Conservation (phyloP, 2,888 invertebrate genomes). For the Alviniconcha strummeri region DNA sequence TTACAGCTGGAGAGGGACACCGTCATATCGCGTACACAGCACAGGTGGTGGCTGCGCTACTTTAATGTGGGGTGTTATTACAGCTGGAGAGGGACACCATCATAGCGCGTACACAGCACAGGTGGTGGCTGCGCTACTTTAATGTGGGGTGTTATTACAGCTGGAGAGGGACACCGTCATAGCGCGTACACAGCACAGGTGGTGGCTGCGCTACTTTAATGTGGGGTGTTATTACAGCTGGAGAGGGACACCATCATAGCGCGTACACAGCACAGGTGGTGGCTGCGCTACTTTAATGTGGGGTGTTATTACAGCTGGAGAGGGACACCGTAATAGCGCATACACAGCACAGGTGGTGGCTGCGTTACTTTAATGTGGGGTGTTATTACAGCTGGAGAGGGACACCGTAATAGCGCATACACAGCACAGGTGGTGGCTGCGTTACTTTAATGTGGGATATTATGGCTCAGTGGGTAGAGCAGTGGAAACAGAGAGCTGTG, state of each 20-base stretch:
- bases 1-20: conserved; percentile 23
- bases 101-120: not conserved
- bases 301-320: conserved; percentile 22
- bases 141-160: no score
- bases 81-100: conserved; percentile 24
- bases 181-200: conserved; percentile 21
- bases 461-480: no score
- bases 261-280: conserved; percentile 11
- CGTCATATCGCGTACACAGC: not conserved
- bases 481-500: no score
- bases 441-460: no score
- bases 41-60: conserved; percentile 17
- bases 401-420: conserved; percentile 2
- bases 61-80: not conserved
- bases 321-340: conserved; percentile 4
- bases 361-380: not conserved
- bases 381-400: conserved; percentile 5
- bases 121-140: no score
- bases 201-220: not conserved
- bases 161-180: conserved; percentile 24
- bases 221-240: not conserved
- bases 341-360: conserved; percentile 21
- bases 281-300: no score
- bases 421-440: conserved; percentile 18
- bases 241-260: conserved; percentile 13